A percentile compares a stretch with the other conserved stretches of the same genome.
Evolutionary conservation across 2,888 invertebrate genomes (phyloP).

Genomic region (Caenorhabditis sp.): DNA sequence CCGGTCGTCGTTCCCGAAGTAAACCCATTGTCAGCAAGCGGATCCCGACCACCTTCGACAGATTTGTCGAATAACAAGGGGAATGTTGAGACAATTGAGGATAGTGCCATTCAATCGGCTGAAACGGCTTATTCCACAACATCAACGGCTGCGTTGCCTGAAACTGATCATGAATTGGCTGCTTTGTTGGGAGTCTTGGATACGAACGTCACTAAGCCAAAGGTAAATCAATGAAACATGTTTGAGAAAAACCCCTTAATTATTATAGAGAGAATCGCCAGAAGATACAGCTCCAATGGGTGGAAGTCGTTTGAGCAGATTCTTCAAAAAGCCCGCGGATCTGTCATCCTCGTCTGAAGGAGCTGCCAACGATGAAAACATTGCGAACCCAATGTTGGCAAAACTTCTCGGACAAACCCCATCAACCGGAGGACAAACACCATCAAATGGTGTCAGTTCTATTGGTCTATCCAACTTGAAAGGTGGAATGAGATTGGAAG

Average conservation of each 20-base stretch:
- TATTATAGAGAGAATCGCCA: conserved; percentile 8
- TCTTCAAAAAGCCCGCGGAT: conserved; percentile 41
- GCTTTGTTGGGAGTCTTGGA: conserved; percentile 53
- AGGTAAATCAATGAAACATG: not conserved
- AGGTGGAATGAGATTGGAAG: conserved; percentile 40
- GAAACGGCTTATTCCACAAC: conserved; percentile 17
- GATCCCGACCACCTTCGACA: conserved; percentile 24
- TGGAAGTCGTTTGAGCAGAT: conserved; percentile 55
- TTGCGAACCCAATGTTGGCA: conserved; percentile 30
- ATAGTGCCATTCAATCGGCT: conserved; percentile 22
- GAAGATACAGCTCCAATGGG: conserved; percentile 9
- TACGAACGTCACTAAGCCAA: not conserved
- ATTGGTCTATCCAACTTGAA: conserved; percentile 14
- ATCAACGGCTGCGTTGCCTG: conserved; percentile 26
- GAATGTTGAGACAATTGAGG: conserved; percentile 22
- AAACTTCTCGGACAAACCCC: conserved; percentile 31
- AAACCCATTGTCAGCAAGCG: conserved; percentile 2
- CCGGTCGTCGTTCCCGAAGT: conserved; percentile 4
- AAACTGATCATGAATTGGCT: conserved; percentile 49
- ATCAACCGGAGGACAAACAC: conserved; percentile 15
- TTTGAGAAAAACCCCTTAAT: conserved; percentile 8
- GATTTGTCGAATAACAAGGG: conserved; percentile 19
- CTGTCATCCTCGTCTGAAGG: not conserved
- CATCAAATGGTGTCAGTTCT: not conserved
- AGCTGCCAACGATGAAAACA: conserved; percentile 26